These are phyloP conservation scores for Pseudochromis fuscus DNA, from an alignment of 2,797 vertebrate species.

Conservation along the genomic window DNA sequence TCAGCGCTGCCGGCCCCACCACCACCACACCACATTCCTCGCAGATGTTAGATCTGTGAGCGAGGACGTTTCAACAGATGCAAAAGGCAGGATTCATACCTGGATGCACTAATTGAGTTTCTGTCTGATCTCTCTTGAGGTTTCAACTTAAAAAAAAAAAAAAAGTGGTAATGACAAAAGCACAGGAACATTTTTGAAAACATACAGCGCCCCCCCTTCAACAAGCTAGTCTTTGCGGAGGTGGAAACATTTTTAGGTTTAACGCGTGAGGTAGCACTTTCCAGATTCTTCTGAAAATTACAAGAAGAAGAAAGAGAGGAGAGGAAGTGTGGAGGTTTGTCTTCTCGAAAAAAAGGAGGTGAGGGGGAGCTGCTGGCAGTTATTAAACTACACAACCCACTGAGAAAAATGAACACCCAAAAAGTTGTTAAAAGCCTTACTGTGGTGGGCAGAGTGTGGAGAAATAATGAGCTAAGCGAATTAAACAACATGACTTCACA, in stretches of 20 bases:
- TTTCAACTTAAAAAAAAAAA: conserved; percentile 28
- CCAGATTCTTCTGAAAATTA: conserved; percentile 76
- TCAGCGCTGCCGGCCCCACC: conserved; percentile 33
- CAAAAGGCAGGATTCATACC: conserved; percentile 21
- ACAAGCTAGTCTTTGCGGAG: conserved; percentile 26
- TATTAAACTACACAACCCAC: conserved; percentile 66
- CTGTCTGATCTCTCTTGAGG: conserved; percentile 32
- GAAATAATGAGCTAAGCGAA: conserved; percentile 59
- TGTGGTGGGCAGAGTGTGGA: conserved; percentile 17
- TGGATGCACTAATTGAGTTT: conserved; percentile 43
- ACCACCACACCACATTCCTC: conserved; percentile 62
- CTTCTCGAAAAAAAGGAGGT: conserved; percentile 49
- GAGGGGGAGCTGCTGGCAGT: conserved; percentile 68
- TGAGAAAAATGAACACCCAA: conserved; percentile 54
- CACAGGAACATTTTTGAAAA: conserved; percentile 8
- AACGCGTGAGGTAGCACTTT: conserved; percentile 80
- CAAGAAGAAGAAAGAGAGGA: conserved; percentile 33
- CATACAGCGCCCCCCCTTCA: too few relatives aligned
- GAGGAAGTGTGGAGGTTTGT: conserved; percentile 53
- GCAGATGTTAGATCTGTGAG: conserved; percentile 67
- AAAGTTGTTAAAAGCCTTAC: conserved; percentile 59
- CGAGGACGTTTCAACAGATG: conserved; percentile 31
- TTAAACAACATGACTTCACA: conserved; percentile 62
- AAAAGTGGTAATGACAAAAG: conserved; percentile 32
- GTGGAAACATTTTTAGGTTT: conserved; percentile 66